Evolutionary conservation across 2,797 vertebrate species (phyloP).

Genomic region (Spea hammondii): DNA sequence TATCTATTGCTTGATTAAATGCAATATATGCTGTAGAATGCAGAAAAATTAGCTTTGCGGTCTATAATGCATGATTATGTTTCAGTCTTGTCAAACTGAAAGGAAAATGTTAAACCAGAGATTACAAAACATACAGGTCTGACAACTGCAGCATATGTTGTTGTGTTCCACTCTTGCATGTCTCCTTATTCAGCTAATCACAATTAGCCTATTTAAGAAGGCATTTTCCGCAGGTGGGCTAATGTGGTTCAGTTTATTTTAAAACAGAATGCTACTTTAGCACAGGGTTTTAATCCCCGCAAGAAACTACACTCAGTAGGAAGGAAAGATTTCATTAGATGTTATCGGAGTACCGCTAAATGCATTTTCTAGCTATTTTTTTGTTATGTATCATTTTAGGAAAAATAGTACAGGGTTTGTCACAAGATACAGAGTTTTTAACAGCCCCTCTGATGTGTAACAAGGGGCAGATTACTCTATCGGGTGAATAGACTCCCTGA

Average conservation of each 20-base stretch:
- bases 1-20: no score
- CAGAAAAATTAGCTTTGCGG: no score
- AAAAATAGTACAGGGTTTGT: neutral
- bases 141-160: neutral
- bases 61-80: no score
- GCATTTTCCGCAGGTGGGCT: conserved; percentile 29
- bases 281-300: conserved; percentile 9
- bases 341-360: conserved; percentile 7
- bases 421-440: no score
- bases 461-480: no score
- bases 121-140: conserved; percentile 33
- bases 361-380: neutral
- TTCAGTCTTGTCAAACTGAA: no score
- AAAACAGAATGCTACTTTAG: conserved; percentile 19
- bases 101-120: neutral
- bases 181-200: conserved; percentile 46
- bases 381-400: conserved; percentile 1
- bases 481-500: no score
- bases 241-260: conserved; percentile 7
- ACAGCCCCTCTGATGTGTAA: no score
- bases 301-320: conserved; percentile 19
- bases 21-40: no score
- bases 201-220: conserved; percentile 25
- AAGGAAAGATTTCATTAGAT: conserved; percentile 17
- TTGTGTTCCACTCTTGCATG: conserved; percentile 1